Percentiles rank a stretch among this genome's conserved stretches.
Conservation (phyloP, 2,113 vertebrate genomes). For the Brachyhypopomus occidentalis region DNA sequence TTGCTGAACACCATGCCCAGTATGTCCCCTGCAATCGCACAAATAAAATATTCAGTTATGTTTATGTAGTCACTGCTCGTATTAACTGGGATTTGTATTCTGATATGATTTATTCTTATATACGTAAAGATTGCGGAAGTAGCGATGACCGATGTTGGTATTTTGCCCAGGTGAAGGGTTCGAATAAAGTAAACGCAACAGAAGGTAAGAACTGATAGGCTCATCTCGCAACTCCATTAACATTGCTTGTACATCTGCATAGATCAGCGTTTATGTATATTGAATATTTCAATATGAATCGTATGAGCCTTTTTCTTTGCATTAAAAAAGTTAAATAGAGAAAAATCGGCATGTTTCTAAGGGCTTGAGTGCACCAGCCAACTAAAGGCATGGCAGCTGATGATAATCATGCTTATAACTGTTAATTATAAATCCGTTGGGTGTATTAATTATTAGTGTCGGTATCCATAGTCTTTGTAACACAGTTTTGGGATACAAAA, state of each 20-base stretch:
- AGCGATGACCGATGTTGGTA: conserved; percentile 52
- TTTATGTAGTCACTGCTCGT: not conserved
- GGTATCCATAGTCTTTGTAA: too few relatives aligned
- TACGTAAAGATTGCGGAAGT: conserved; percentile 48
- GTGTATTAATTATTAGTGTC: too few relatives aligned
- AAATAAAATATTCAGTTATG: not conserved
- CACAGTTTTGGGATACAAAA: too few relatives aligned
- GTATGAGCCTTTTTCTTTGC: not conserved
- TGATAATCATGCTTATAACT: not conserved
- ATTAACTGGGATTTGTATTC: not conserved
- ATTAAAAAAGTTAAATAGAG: not conserved
- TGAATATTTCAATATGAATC: not conserved
- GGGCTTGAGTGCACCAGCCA: not conserved
- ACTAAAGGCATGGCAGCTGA: not conserved
- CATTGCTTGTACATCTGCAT: not conserved
- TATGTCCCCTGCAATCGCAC: not conserved
- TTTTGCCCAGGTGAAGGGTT: conserved; percentile 58
- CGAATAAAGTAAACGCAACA: conserved; percentile 45
- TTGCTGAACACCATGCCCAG: conserved; percentile 26
- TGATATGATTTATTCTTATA: not conserved
- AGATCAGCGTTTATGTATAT: not conserved
- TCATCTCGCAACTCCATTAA: not conserved
- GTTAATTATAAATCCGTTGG: not conserved
- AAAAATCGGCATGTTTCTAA: not conserved
- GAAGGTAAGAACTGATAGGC: conserved; percentile 51